Evolutionary conservation across 2,113 vertebrate genomes (phyloP), one percentile per base, ranked within the genome.

Genomic region (Istiophorus platypterus): DNA sequence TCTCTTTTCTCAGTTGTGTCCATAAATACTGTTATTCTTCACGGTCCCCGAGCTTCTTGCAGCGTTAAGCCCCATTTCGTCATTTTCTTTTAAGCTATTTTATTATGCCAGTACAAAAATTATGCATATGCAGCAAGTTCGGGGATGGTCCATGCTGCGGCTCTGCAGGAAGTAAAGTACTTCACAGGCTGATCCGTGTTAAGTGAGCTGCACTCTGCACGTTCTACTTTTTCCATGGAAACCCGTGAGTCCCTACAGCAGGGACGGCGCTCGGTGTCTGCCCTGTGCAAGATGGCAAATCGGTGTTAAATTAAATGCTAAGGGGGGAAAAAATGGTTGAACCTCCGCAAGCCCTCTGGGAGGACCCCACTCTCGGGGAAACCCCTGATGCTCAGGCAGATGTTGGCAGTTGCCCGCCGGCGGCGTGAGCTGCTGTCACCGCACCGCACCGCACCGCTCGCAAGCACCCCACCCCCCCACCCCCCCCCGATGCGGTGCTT

Each of bases 391-490:
- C 77, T 54, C 58, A 47, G 76, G 1, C 85, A 87, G 78, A 88
- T 85, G 81, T 63, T 84, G 51, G 49, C 1, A 26, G 83, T 45
- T 45, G 76, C 61, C 85, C 77, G 52, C 56, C 57, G 89, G 79
- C 76, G 78, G n/a, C 75, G 80, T 61, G 85, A 70, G 81, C 78
- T 64, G 87, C 85, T 86, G 85, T 72, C 68, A 41, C 29, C 26
- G 79, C 69, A n/a, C n/a, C n/a, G n/a, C n/a, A n/a, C n/a, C n/a
- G n/a, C n/a, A n/a, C n/a, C n/a, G n/a, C n/a, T n/a, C n/a, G n/a
- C n/a, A n/a, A n/a, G n/a, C n/a, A n/a, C n/a, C n/a, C n/a, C n/a
- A n/a, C n/a, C n/a, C n/a, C n/a, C n/a, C n/a, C n/a, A n/a, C n/a
- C n/a, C n/a, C n/a, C n/a, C n/a, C n/a, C n/a, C n/a, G n/a, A n/a